Evolutionary conservation across 1,140 invertebrate species (phyloP).

Genomic region (Eriocheir sinensis): DNA sequence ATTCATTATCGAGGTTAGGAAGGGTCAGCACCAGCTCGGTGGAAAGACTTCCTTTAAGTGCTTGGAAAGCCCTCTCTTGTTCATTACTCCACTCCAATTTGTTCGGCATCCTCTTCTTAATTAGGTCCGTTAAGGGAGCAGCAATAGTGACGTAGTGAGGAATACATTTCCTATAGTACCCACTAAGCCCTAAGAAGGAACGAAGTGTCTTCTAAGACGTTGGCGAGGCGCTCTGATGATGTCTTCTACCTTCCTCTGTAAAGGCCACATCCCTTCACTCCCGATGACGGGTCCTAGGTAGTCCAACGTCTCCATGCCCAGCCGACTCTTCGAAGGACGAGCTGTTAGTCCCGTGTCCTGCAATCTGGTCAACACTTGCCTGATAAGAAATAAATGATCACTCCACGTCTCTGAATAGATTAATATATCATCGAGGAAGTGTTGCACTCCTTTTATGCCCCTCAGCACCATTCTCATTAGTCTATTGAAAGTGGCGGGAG

Average conservation of each 20-base stretch:
- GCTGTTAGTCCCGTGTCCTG: neutral
- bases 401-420: neutral
- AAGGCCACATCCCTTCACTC: neutral
- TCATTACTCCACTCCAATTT: slow-evolving; percentile 1
- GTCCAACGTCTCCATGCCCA: neutral
- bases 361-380: neutral
- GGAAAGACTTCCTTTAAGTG: neutral
- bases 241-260: neutral
- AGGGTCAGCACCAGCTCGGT: slow-evolving; percentile 47
- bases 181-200: neutral
- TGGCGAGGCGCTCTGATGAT: neutral
- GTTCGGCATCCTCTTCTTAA: neutral
- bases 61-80: slow-evolving; percentile 28
- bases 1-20: neutral
- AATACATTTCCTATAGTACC: slow-evolving; percentile 7
- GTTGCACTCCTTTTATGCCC: neutral
- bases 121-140: neutral
- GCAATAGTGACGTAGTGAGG: neutral
- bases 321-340: neutral
- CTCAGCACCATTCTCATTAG: neutral
- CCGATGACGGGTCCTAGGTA: neutral
- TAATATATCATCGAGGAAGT: neutral
- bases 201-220: neutral
- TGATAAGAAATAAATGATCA: neutral
- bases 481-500: neutral